These are phyloP conservation scores for Trissoscelio sp. DNA, from an alignment of 2,888 invertebrate genomes.

Conservation along the genomic window DNA sequence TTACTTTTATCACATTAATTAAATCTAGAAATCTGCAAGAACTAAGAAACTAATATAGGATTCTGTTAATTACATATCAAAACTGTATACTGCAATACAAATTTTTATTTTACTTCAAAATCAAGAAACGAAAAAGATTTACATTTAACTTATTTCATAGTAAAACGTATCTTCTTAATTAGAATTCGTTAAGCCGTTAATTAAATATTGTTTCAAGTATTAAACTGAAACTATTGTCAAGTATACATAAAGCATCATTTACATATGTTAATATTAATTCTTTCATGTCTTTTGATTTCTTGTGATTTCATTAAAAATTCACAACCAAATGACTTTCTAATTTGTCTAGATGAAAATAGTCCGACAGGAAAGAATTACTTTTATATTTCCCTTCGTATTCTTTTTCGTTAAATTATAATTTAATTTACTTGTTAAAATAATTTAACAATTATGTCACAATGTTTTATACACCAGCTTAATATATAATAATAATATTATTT, in stretches of 20 bases:
- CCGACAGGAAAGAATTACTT: not conserved
- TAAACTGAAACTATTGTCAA: not conserved
- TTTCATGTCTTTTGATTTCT: slow-evolving; percentile 8
- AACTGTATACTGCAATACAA: not conserved
- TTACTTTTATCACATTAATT: too few relatives aligned
- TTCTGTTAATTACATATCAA: not conserved
- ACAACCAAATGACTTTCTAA: not conserved
- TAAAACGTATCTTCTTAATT: not conserved
- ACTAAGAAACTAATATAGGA: too few relatives aligned
- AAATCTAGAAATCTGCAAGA: too few relatives aligned
- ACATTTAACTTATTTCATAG: not conserved
- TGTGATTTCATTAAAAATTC: not conserved
- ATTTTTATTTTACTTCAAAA: slow-evolving; percentile 1
- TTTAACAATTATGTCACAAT: slow-evolving; percentile 4
- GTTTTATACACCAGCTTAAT: not conserved
- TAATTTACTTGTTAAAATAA: not conserved
- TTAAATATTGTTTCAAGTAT: too few relatives aligned
- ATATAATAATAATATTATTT: not conserved
- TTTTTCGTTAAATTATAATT: not conserved
- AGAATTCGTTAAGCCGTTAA: too few relatives aligned
- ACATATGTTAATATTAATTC: not conserved
- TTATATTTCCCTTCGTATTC: not conserved
- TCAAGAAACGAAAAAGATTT: not conserved
- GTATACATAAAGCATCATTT: not conserved
- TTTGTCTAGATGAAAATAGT: not conserved